These are phyloP conservation scores for Pelodytes ibericus DNA, from an alignment of 2,797 vertebrate species.

Conservation along the genomic window DNA sequence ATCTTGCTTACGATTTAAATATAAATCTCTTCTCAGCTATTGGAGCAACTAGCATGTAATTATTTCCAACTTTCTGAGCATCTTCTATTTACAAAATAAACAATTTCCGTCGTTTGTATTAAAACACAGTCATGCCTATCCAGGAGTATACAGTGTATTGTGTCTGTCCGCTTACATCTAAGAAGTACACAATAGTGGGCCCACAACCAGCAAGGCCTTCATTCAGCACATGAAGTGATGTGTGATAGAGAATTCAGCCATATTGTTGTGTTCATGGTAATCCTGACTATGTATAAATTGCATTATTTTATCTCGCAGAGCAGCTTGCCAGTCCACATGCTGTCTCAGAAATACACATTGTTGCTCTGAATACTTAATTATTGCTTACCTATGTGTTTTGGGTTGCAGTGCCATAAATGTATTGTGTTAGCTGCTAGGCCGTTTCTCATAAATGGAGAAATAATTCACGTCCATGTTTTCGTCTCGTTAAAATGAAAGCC, in stretches of 20 bases:
- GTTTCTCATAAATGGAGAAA: slow-evolving; percentile 16
- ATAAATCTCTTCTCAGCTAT: not conserved
- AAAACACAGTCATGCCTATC: not conserved
- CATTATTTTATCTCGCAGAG: not conserved
- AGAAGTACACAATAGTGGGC: not conserved
- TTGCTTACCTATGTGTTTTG: slow-evolving; percentile 33
- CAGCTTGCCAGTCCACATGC: slow-evolving; percentile 28
- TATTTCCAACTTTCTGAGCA: not conserved
- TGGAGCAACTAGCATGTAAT: too few species aligned
- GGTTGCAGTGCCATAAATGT: slow-evolving; percentile 12
- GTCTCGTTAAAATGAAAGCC: slow-evolving; percentile 12
- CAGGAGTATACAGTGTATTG: not conserved
- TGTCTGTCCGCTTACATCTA: not conserved
- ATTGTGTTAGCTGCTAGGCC: slow-evolving; percentile 19
- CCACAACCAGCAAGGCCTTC: not conserved
- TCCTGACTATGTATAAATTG: slow-evolving; percentile 13
- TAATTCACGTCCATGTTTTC: slow-evolving; percentile 36
- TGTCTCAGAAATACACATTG: slow-evolving; percentile 17
- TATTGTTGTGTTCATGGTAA: slow-evolving; percentile 31
- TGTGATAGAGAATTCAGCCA: not conserved
- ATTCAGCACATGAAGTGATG: slow-evolving; percentile 15
- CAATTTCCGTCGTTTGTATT: not conserved
- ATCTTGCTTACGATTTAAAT: not conserved
- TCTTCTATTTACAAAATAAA: not conserved
- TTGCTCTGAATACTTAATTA: slow-evolving; percentile 45